A percentile compares a stretch with the other conserved stretches of the same genome.
phyloP scores from a whole-genome alignment of 2,113 vertebrate genomes.

The Plecturocebus donacophilus region DNA sequence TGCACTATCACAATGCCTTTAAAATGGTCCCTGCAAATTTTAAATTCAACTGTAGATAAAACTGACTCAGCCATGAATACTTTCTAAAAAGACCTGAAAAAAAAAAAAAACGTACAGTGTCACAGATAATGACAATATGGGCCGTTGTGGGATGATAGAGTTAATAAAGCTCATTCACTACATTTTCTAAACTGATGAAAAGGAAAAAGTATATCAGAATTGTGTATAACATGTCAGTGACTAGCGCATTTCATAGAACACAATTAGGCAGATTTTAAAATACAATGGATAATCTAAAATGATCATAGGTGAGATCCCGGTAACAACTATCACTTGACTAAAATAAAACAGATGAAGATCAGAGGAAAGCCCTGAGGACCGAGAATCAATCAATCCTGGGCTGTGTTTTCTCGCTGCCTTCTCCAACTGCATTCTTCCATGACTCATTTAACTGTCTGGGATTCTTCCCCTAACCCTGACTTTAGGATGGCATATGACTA shows the following conservation, averaged over 20 bases:
- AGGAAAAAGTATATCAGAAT: not conserved
- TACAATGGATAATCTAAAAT: constrained; percentile 51
- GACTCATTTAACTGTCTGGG: not conserved
- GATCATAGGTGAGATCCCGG: not conserved
- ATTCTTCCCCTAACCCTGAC: not conserved
- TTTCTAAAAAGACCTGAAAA: constrained; percentile 54
- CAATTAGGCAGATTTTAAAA: constrained; percentile 58
- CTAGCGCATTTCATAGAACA: constrained; percentile 17
- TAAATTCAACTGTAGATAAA: constrained; percentile 68
- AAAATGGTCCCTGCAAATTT: constrained; percentile 55
- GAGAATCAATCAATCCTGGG: not conserved
- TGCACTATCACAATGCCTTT: constrained; percentile 65
- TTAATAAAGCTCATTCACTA: constrained; percentile 68
- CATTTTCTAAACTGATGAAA: constrained; percentile 51
- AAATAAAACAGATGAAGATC: constrained; percentile 9
- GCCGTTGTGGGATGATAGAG: not conserved
- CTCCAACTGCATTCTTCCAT: not conserved
- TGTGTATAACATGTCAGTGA: constrained; percentile 15
- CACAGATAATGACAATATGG: constrained; percentile 60
- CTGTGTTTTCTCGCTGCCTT: not conserved
- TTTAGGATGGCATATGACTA: not conserved
- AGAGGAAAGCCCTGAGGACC: not conserved
- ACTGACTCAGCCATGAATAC: constrained; percentile 67
- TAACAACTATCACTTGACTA: not conserved
- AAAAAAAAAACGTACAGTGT: constrained; percentile 39